A percentile compares a stretch with the other conserved stretches of the same genome.
phyloP scores from a whole-genome alignment of 1,140 invertebrate species.

The Proctacanthus coquilletti region DNA sequence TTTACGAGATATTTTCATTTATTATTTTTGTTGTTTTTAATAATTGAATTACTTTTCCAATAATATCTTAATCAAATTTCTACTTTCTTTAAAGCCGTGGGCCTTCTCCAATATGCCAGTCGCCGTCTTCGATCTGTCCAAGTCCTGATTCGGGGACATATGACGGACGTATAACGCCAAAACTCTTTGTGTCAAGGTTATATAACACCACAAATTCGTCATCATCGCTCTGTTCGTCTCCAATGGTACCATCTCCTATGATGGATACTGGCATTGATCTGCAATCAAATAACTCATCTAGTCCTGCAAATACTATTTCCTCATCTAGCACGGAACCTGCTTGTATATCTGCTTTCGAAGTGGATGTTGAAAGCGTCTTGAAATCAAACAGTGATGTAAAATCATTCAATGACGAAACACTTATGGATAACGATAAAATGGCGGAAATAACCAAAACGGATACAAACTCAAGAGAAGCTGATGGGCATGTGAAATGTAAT shows the following conservation, averaged over 20 bases:
- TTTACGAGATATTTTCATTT: no score
- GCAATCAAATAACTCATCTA: background rate
- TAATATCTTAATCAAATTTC: background rate
- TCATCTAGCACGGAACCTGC: background rate
- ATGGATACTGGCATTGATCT: background rate
- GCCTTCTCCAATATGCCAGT: slow-evolving; percentile 34
- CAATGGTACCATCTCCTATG: background rate
- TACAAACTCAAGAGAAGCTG: no score
- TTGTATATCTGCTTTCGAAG: no score
- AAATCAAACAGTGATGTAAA: no score
- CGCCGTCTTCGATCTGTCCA: slow-evolving; percentile 23
- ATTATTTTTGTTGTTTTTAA: no score
- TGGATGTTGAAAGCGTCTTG: no score
- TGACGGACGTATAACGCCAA: background rate
- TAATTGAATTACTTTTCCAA: no score
- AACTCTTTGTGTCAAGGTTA: background rate
- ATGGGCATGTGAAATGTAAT: no score
- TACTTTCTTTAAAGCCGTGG: slow-evolving; percentile 30
- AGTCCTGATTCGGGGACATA: no score
- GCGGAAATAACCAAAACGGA: no score
- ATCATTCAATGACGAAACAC: no score
- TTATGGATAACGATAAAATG: no score
- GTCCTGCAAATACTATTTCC: background rate
- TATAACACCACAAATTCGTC: background rate
- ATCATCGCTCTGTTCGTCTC: background rate